These are phyloP conservation scores for Rhamphomyia laevipes DNA, from an alignment of 2,888 invertebrate species.

Conservation along the genomic window DNA sequence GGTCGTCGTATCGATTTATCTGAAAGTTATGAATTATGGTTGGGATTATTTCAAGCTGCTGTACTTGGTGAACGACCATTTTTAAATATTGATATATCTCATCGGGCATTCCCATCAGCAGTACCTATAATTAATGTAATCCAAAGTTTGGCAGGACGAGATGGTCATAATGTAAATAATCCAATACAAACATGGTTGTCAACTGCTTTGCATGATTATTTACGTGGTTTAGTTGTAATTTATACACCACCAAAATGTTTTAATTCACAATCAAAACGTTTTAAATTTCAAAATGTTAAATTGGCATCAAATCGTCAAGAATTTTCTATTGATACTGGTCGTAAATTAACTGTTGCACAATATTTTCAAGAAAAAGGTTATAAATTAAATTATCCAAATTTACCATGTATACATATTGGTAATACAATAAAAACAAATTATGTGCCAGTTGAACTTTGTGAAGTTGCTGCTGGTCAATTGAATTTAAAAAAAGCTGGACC, in stretches of 20 bases:
- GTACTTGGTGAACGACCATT: conserved; percentile 79
- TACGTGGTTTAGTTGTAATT: conserved; percentile 24
- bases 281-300: conserved; percentile 22
- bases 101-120: conserved; percentile 62
- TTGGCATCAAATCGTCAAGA: conserved; percentile 27
- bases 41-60: conserved; percentile 87
- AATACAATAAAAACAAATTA: conserved; percentile 51
- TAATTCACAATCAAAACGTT: conserved; percentile 19
- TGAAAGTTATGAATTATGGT: conserved; percentile 81
- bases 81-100: conserved; percentile 83
- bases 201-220: conserved; percentile 11
- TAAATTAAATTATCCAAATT: conserved; percentile 46
- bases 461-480: conserved; percentile 66
- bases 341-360: conserved; percentile 34
- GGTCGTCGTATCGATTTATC: conserved; percentile 42
- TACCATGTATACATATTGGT: conserved; percentile 83
- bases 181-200: background rate
- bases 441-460: conserved; percentile 75
- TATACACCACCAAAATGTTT: conserved; percentile 27
- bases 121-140: conserved; percentile 34
- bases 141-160: background rate
- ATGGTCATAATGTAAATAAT: conserved; percentile 2
- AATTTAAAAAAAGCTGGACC: conserved; percentile 63
- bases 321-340: conserved; percentile 28
- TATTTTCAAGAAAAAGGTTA: conserved; percentile 25